These are phyloP conservation scores for Holothuria glaberrima DNA, from an alignment of 35 echinoderm and acorn worm genomes.

Conservation along the genomic window DNA sequence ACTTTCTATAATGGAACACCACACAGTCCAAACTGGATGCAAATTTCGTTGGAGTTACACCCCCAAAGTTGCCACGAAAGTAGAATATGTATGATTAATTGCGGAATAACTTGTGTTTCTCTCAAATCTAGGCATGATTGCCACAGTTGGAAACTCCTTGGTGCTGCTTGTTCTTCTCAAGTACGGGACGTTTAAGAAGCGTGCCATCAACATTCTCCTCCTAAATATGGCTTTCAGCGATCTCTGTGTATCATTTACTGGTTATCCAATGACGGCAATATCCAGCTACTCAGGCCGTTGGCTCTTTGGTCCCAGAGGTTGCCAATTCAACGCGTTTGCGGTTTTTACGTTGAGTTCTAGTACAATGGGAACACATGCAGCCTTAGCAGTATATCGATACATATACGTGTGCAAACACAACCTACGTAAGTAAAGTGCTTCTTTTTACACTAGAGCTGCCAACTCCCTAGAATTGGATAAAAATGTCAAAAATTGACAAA, in stretches of 20 bases:
- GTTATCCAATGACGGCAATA: conserved; percentile 69
- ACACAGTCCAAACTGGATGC: too few relatives aligned
- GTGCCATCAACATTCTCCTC: too few relatives aligned
- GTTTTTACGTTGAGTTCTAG: conserved; percentile 62
- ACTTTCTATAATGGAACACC: too few relatives aligned
- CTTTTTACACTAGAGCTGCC: not conserved
- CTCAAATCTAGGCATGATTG: too few relatives aligned
- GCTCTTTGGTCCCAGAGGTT: conserved; percentile 72
- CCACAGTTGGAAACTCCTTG: too few relatives aligned
- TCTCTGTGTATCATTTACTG: conserved; percentile 74
- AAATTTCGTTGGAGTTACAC: too few relatives aligned
- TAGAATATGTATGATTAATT: conserved; percentile 37
- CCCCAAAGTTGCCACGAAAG: too few relatives aligned
- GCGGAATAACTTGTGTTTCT: too few relatives aligned
- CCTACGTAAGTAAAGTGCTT: conserved; percentile 58
- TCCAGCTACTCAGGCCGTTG: conserved; percentile 70
- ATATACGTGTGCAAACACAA: conserved; percentile 66
- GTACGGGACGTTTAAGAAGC: too few relatives aligned
- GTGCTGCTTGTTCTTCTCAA: too few relatives aligned
- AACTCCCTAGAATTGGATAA: not conserved
- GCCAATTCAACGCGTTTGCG: conserved; percentile 61
- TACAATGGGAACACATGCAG: conserved; percentile 64
- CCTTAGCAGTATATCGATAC: conserved; percentile 72
- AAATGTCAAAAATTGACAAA: not conserved
- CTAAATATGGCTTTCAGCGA: conserved; percentile 81